These are phyloP conservation scores for Haliclona indistincta DNA, from an alignment of 37 sponge, comb jelly and placozoan species.

Conservation along the genomic window DNA sequence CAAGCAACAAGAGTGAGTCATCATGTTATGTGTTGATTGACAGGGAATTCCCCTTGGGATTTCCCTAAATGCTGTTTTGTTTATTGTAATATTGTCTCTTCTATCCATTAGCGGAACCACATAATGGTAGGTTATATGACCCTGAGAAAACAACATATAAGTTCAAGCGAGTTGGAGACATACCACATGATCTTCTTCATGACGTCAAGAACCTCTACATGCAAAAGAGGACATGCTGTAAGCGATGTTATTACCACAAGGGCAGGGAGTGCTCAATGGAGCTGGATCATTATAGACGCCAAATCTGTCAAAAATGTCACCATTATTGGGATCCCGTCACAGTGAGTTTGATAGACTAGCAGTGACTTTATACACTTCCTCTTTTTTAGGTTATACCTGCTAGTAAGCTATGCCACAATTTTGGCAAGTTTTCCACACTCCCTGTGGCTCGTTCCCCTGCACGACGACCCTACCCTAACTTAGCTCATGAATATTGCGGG, in stretches of 20 bases:
- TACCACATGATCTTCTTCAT: neutral
- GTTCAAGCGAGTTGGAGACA: neutral
- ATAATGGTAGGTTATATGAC: neutral
- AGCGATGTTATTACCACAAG: constrained; percentile 41
- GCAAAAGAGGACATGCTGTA: constrained; percentile 37
- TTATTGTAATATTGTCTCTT: too few relatives aligned
- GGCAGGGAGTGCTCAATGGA: neutral
- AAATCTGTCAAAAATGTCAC: constrained; percentile 25
- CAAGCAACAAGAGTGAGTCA: too few relatives aligned
- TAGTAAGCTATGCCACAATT: constrained; percentile 56
- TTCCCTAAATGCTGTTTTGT: too few relatives aligned
- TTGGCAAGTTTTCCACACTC: constrained; percentile 39
- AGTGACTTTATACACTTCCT: neutral
- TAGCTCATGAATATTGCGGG: constrained; percentile 51
- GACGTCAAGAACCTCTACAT: neutral
- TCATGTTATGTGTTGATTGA: too few relatives aligned
- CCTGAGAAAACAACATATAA: neutral
- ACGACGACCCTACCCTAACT: constrained; percentile 6
- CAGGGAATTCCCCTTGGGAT: too few relatives aligned
- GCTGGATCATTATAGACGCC: neutral
- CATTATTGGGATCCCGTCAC: constrained; percentile 26
- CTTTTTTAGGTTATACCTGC: constrained; percentile 44
- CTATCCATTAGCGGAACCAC: too few relatives aligned
- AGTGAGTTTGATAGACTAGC: too few relatives aligned
- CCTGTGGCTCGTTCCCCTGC: constrained; percentile 50